These are phyloP conservation scores for Gerris lacustris DNA, from an alignment of 2,888 invertebrate species.

Conservation along the genomic window DNA sequence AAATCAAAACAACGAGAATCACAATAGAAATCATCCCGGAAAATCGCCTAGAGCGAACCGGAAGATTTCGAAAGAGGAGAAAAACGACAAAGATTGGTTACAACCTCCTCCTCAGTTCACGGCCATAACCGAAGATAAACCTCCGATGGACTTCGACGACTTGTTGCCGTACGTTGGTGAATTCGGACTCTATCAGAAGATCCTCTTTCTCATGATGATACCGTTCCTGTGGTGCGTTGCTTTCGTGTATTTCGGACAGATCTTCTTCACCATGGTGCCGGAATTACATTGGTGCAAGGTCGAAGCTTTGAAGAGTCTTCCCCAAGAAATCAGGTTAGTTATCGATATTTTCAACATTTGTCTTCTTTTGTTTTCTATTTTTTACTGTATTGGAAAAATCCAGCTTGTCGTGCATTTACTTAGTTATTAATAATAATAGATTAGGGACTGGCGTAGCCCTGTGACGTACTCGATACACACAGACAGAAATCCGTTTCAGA, in stretches of 20 bases:
- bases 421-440: too few species aligned
- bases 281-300: constrained; percentile 73
- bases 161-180: constrained; percentile 70
- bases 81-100: background rate
- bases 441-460: too few species aligned
- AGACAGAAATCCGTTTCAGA: too few species aligned
- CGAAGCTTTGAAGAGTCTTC: constrained; percentile 53
- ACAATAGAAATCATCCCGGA: background rate
- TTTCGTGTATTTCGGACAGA: constrained; percentile 79
- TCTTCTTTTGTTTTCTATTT: too few species aligned
- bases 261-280: constrained; percentile 70
- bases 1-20: background rate
- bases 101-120: background rate
- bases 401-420: too few species aligned
- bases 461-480: too few species aligned
- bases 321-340: constrained; percentile 55
- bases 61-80: background rate
- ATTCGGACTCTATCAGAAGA: constrained; percentile 72
- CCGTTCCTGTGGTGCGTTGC: constrained; percentile 80
- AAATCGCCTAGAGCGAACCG: background rate
- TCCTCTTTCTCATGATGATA: constrained; percentile 69
- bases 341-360: background rate
- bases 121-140: constrained; percentile 18
- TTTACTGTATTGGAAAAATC: too few species aligned
- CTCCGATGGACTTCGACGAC: constrained; percentile 59